phyloP scores from a whole-genome alignment of 2,888 invertebrate species.

The Argyresthia goedartella region DNA sequence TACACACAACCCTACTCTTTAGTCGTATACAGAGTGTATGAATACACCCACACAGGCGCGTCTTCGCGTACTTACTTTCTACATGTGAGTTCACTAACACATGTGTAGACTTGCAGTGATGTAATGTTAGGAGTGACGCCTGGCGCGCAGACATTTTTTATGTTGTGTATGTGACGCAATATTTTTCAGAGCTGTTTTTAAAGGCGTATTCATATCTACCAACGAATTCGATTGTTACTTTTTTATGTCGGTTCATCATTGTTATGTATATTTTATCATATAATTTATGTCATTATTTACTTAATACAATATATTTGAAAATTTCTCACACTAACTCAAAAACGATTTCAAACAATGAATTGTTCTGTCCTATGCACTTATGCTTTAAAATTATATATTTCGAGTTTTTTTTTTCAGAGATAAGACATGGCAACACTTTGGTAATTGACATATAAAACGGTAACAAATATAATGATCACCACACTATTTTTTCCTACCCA shows the following conservation, averaged over 20 bases:
- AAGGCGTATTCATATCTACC: conserved; percentile 18
- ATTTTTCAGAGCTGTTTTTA: conserved; percentile 28
- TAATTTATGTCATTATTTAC: too few species aligned
- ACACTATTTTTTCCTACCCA: too few species aligned
- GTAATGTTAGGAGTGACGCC: conserved; percentile 57
- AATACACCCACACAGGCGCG: conserved; percentile 8
- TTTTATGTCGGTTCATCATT: background rate
- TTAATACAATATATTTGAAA: too few species aligned
- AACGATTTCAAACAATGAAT: too few species aligned
- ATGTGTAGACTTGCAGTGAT: conserved; percentile 32
- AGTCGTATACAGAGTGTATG: conserved; percentile 5
- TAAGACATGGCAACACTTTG: too few species aligned
- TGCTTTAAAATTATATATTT: background rate
- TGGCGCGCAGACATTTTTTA: conserved; percentile 65
- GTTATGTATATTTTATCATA: too few species aligned
- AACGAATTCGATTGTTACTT: background rate
- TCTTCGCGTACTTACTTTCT: conserved; percentile 5
- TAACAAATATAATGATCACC: too few species aligned
- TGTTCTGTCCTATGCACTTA: too few species aligned
- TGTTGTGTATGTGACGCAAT: conserved; percentile 62
- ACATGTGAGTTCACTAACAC: conserved; percentile 26
- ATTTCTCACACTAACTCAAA: too few species aligned
- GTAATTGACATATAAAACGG: too few species aligned
- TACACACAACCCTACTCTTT: conserved; percentile 11
- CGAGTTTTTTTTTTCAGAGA: too few species aligned